Conservation (phyloP, 1,140 invertebrate genomes). For the Dreissena polymorpha region DNA sequence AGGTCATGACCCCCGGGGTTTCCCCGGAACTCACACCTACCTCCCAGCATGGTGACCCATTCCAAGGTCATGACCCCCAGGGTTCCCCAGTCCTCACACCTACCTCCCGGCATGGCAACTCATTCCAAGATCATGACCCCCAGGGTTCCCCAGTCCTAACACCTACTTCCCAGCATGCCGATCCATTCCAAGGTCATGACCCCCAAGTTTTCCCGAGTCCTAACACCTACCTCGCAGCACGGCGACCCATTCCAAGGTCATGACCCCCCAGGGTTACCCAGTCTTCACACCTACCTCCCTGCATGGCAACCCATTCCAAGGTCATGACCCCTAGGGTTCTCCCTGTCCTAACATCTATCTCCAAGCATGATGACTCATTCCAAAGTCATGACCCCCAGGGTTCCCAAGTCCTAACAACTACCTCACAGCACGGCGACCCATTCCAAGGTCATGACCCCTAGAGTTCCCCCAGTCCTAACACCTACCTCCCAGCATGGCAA, state of each 20-base stretch:
- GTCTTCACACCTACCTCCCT: slow-evolving; percentile 67
- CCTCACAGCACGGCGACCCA: slow-evolving; percentile 72
- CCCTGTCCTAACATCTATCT: slow-evolving; percentile 70
- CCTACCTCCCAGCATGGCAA: slow-evolving; percentile 68
- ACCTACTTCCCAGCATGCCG: slow-evolving; percentile 66
- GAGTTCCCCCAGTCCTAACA: slow-evolving; percentile 70
- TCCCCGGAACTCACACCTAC: slow-evolving; percentile 72
- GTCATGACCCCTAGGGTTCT: slow-evolving; percentile 73
- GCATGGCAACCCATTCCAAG: slow-evolving; percentile 70
- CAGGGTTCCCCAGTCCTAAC: slow-evolving; percentile 68
- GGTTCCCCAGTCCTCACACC: slow-evolving; percentile 67
- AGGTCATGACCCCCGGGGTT: slow-evolving; percentile 69
- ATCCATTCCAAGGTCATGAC: slow-evolving; percentile 74
- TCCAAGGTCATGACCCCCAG: slow-evolving; percentile 71
- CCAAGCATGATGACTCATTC: slow-evolving; percentile 69
- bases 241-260: slow-evolving; percentile 73
- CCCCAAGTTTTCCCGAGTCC: slow-evolving; percentile 72
- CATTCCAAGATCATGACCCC: slow-evolving; percentile 74
- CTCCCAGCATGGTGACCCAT: slow-evolving; percentile 71
- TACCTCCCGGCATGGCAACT: slow-evolving; percentile 69
- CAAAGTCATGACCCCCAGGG: slow-evolving; percentile 71
- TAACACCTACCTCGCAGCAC: slow-evolving; percentile 65
- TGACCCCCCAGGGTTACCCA: slow-evolving; percentile 73
- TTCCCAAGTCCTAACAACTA: slow-evolving; percentile 71
- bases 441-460: slow-evolving; percentile 71